Evolutionary conservation across 2,113 vertebrate genomes (phyloP).

Genomic region (Planiliza haematocheilus): DNA sequence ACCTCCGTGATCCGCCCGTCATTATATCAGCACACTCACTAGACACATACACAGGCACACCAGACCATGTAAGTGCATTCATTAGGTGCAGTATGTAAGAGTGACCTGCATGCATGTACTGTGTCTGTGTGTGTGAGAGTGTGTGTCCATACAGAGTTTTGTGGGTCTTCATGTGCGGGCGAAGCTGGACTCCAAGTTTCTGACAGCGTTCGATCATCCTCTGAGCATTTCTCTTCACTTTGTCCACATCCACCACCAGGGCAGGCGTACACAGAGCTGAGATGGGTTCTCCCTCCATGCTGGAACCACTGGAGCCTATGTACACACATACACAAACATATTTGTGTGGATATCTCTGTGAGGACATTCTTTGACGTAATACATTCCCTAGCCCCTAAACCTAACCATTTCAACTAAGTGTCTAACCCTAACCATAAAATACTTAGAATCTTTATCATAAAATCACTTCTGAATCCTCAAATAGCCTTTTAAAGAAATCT

Average conservation of each 20-base stretch:
- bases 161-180: constrained; percentile 91
- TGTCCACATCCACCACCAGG: constrained; percentile 80
- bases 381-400: too few species aligned
- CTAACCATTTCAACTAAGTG: too few species aligned
- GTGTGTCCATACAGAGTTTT: constrained; percentile 84
- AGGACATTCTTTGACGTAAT: too few species aligned
- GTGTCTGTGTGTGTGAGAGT: not conserved
- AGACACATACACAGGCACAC: constrained; percentile 22
- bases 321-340: constrained; percentile 30
- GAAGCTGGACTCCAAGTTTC: constrained; percentile 82
- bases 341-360: not conserved
- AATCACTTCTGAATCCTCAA: too few species aligned
- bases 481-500: too few species aligned
- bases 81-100: not conserved
- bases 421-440: too few species aligned
- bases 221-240: constrained; percentile 79
- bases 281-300: constrained; percentile 70
- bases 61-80: not conserved
- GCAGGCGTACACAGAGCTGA: constrained; percentile 82
- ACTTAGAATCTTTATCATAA: too few species aligned
- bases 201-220: constrained; percentile 81
- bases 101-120: not conserved
- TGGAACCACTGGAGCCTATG: constrained; percentile 13
- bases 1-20: constrained; percentile 80
- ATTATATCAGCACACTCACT: constrained; percentile 87